Base-by-base conservation (phyloP, 1,140 invertebrate genomes). In the Wiebesia pumilae region DNA sequence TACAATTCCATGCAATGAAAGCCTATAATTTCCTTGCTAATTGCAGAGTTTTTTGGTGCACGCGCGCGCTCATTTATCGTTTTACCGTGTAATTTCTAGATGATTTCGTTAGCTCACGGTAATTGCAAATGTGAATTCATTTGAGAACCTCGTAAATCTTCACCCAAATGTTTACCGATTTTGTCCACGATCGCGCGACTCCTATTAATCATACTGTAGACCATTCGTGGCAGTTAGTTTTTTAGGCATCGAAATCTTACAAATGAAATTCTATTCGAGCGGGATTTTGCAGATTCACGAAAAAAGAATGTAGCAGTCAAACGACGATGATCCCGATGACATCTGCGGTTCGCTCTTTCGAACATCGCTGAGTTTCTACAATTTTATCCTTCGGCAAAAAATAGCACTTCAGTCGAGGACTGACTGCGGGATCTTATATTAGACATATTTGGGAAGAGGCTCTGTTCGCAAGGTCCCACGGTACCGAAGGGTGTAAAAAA, bases 401-500 rank as follows among this genome's bases (percentile, higher is more conserved):
- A 81, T 81, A 65, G 38, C 58, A 69, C 62, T 67, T 43, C 7
- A 27, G 71, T 21, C 38, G 38, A 43, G 27, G 69, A n/a, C 30
- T 83, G 40, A 1, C 30, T 19, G 40, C 7, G 33, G 65, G 19
- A 67, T 43, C 47, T 33, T 80, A 40, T 27, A 80, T 80, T 58
- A 51, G 62, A 81, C 62, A 33, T 81, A 81, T 81, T 81, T 81
- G 54, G 79, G 38, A 67, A 69, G 80, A 47, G 62, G 33, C 51
- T 40, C 27, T 51, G 80, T 54, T 67, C 35, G 38, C 47, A 78
- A 21, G n/a, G 47, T 73, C 47, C 24, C 81, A 54, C 81, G 69
- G 81, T 73, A 47, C 38, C 71, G 38, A 14, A 47, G 81, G 67
- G 30, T 83, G 54, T 83, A 83, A 83, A 82, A 83, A 83, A 75